These are phyloP conservation scores for Clavelina lepadiformis DNA, from an alignment of 23 tunicate species.

Conservation along the genomic window DNA sequence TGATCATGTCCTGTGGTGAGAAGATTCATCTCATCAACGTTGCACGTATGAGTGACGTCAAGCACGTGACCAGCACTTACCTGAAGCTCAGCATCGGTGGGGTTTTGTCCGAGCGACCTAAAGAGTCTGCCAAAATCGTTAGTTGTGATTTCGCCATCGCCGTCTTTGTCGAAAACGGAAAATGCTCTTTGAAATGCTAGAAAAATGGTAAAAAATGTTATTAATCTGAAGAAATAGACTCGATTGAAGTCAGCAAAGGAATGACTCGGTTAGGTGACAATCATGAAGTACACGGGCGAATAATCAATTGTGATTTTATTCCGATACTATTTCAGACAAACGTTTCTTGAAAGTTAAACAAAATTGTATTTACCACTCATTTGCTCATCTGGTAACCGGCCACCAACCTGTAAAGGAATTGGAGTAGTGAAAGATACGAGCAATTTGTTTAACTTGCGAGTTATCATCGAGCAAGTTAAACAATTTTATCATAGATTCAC, in stretches of 20 bases:
- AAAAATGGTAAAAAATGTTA: not conserved
- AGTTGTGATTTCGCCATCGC: slow-evolving; percentile 97
- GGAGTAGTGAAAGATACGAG: too few relatives aligned
- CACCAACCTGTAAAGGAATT: slow-evolving; percentile 32
- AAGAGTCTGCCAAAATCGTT: slow-evolving; percentile 94
- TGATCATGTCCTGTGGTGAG: slow-evolving; percentile 99
- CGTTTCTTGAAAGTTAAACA: not conserved
- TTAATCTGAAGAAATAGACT: too few relatives aligned
- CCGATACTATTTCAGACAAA: not conserved
- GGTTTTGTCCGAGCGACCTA: slow-evolving; percentile 97
- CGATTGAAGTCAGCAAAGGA: too few relatives aligned
- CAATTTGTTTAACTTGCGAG: too few relatives aligned
- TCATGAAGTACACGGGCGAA: too few relatives aligned
- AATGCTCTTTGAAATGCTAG: slow-evolving; percentile 97
- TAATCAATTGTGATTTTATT: too few relatives aligned
- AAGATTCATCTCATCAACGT: too few relatives aligned
- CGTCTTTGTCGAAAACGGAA: slow-evolving; percentile 96
- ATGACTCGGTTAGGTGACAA: too few relatives aligned
- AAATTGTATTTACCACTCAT: slow-evolving; percentile 31
- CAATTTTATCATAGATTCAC: too few relatives aligned
- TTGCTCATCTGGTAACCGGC: slow-evolving; percentile 70
- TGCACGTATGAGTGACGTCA: too few relatives aligned
- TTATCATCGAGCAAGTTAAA: too few relatives aligned
- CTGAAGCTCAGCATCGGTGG: slow-evolving; percentile 96
- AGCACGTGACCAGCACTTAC: too few relatives aligned